Evolutionary conservation across 2,888 invertebrate genomes (phyloP), one percentile per base, ranked within the genome.

Genomic region (Galerucella nymphaeae): DNA sequence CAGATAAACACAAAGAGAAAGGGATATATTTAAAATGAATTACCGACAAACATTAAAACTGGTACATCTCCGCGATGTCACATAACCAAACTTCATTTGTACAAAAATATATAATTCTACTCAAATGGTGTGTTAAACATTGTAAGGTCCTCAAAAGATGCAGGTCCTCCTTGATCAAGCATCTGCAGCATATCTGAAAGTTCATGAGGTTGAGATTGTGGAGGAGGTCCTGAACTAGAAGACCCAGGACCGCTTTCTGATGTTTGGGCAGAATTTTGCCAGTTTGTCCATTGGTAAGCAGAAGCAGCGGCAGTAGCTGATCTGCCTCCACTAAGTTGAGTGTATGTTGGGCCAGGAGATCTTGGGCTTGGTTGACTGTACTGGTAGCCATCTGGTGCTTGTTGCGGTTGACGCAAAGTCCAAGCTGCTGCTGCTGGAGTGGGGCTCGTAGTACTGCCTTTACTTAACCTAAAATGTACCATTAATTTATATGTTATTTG

Each of bases 171-270:
- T 85, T 95, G 95, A 87, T 96, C 95, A 71, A 97, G 88, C 92
- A 97, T 96, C 87, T 96, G 96, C 82, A 97, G 88, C 96, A 97
- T 96, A 83, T 97, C 96, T 16, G 95, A 94, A 71, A 96, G 90
- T 88, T 96, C 96, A 82, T 93, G 93, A 9, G 92, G 92, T 80
- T 92, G 92, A 55, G 93, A 91, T 71, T 91, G 92, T 48, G 92
- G 91, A 57, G 90, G 90, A 71, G 91, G 90, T 42, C 85, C 86
- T 48, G 87, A 89, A 66, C 88, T 89, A 80, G 89, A 88, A 20
- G 88, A 82, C 73, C 86, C 84, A 75, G 89, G 86, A 41, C 84
- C 86, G 76, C 87, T 86, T 80, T 88, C 88, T 6, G 88, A 86
- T 8, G 77, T 77, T 68, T 78, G 80, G 8, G 81, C 70, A n/a